These are phyloP conservation scores for Arctopsyche grandis DNA, from an alignment of 1,140 invertebrate genomes.

Conservation along the genomic window DNA sequence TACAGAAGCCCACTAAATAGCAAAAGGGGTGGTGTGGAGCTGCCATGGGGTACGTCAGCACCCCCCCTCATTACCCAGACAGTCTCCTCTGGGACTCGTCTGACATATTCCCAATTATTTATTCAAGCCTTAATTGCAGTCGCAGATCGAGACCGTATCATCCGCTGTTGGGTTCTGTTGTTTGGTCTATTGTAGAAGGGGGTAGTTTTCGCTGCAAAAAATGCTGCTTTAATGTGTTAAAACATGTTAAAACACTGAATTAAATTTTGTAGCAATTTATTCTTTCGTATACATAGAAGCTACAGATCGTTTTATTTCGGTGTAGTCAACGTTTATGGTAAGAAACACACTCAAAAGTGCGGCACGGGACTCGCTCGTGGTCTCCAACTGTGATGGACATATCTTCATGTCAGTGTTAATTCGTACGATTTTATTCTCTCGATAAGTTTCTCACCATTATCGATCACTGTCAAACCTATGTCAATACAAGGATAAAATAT, in stretches of 20 bases:
- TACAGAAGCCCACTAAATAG: conserved; percentile 39
- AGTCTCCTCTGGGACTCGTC: conserved; percentile 13
- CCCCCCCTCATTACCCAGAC: conserved; percentile 30
- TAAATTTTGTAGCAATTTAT: not conserved
- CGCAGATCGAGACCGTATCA: not conserved
- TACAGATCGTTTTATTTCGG: too few species aligned
- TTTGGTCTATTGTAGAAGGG: not conserved
- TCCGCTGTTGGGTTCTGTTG: not conserved
- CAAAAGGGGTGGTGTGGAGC: not conserved
- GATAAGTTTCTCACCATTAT: too few species aligned
- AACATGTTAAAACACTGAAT: not conserved
- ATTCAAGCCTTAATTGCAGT: conserved; percentile 11
- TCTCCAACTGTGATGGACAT: too few species aligned
- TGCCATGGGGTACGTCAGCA: not conserved
- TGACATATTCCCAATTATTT: conserved; percentile 32
- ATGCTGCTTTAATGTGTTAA: not conserved
- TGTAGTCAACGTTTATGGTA: too few species aligned
- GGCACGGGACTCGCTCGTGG: too few species aligned
- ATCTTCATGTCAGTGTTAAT: too few species aligned
- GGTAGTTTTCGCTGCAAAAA: too few species aligned
- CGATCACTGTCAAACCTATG: too few species aligned
- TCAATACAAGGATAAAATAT: too few species aligned
- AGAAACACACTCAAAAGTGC: too few species aligned
- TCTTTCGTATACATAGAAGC: too few species aligned
- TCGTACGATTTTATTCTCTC: too few species aligned